A percentile compares a stretch with the other conserved stretches of the same genome.
These are phyloP conservation scores for Vannuccia rotundouncinata DNA, from an alignment of 2,888 invertebrate genomes.

Conservation along the genomic window DNA sequence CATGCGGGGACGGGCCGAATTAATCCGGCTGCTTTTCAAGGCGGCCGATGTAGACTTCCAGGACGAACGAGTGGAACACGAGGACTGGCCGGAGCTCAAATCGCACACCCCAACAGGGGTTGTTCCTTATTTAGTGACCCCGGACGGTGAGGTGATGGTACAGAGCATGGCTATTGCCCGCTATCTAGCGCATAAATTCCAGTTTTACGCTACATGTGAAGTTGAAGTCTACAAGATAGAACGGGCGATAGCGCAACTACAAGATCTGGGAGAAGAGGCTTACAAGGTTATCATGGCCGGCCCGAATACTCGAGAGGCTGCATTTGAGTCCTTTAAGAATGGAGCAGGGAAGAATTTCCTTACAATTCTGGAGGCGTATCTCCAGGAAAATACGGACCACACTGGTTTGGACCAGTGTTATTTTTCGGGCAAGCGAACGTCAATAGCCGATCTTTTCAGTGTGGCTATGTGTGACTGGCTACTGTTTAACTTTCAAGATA, in stretches of 20 bases:
- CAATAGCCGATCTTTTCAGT: background rate
- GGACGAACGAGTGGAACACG: slow-evolving; percentile 27
- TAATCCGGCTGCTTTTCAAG: slow-evolving; percentile 29
- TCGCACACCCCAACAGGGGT: slow-evolving; percentile 23
- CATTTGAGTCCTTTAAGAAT: background rate
- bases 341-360: background rate
- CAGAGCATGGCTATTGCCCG: slow-evolving; percentile 35
- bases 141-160: slow-evolving; percentile 20
- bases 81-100: slow-evolving; percentile 31
- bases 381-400: background rate
- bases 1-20: slow-evolving; percentile 17
- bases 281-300: background rate
- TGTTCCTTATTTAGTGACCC: slow-evolving; percentile 12
- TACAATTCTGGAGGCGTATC: background rate
- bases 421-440: background rate
- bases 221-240: slow-evolving; percentile 25
- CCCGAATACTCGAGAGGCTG: background rate
- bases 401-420: background rate
- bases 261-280: background rate
- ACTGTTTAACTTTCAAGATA: background rate
- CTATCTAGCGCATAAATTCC: slow-evolving; percentile 25
- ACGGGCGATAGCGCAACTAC: slow-evolving; percentile 16
- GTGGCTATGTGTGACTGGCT: background rate
- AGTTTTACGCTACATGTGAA: slow-evolving; percentile 19
- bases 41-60: slow-evolving; percentile 30